Conservation (phyloP, 2,797 vertebrate genomes). For the Microtus agrestis region DNA sequence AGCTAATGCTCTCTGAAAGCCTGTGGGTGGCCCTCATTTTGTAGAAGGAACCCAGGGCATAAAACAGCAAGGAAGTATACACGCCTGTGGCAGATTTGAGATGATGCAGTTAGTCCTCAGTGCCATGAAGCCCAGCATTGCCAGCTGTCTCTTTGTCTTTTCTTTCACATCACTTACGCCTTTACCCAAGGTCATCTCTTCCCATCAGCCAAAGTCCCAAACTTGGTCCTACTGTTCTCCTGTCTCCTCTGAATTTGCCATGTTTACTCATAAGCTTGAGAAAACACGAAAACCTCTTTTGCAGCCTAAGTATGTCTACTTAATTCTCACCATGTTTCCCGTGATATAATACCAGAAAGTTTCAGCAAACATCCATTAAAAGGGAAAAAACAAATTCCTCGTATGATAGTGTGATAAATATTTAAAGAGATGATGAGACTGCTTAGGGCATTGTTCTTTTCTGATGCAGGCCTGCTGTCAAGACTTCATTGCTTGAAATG, state of each 20-base stretch:
- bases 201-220: neutral
- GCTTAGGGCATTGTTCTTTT: neutral
- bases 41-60: neutral
- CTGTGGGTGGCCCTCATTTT: neutral
- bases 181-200: neutral
- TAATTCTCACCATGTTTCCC: neutral
- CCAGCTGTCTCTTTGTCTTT: neutral
- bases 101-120: neutral
- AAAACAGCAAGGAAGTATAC: accelerated
- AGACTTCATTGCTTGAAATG: neutral
- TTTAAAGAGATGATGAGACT: neutral
- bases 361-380: neutral
- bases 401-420: neutral
- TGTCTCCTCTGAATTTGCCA: neutral
- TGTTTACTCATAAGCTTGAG: neutral
- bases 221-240: neutral
- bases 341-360: neutral
- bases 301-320: neutral
- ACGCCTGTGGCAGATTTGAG: accelerated
- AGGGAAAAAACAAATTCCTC: neutral
- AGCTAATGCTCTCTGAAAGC: neutral
- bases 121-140: neutral
- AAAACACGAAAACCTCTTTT: neutral
- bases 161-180: neutral
- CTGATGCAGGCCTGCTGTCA: neutral